Evolutionary conservation across 2,888 invertebrate genomes (phyloP), one percentile per base, ranked within the genome.

Genomic region (Drosophila antonietae): DNA sequence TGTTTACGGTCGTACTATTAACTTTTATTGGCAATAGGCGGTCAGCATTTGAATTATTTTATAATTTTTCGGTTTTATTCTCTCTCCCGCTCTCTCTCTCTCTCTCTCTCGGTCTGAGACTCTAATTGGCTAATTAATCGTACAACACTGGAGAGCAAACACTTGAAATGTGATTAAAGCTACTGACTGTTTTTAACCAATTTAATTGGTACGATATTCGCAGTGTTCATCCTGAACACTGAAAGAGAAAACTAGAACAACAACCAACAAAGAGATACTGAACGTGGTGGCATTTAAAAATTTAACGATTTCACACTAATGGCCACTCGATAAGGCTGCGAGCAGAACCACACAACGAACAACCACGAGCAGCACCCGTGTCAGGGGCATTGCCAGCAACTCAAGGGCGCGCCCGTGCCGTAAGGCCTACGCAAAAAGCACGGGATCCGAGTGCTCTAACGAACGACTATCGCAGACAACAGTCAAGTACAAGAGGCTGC

Each of bases 271-370:
- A 44, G 59, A 65, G 70, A 77, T 70, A 65, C 66, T 67, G 77
- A 83, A 86, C 83, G 89, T 83, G 87, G 80, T 87, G 88, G 89
- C 84, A 84, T 89, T 84, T 89, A 81, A 87, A 79, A 76, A 76
- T 71, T 87, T 87, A 89, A 84, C 84, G 88, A 84, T 84, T 83
- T 81, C 89, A 70, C 84, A 89, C 88, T 84, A 84, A 89, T 89
- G 89, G 81, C 84, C 76, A 75, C 62, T 56, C 84, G 88, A 89
- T 88, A 76, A 80, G 76, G 56, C 76, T 44, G 51, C 58, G 18
- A 55, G 35, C 47, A 10, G 20, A 46, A 31, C 31, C 67, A 49
- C 39, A 28, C 52, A 37, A 12, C 44, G 41, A 31, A 46, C 39
- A 58, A 12, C 41, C 51, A 51, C 44, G 18, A 31, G 55, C 44